phyloP scores from a whole-genome alignment of 2,797 vertebrate species.

The Sternarchorhynchus goeldii region DNA sequence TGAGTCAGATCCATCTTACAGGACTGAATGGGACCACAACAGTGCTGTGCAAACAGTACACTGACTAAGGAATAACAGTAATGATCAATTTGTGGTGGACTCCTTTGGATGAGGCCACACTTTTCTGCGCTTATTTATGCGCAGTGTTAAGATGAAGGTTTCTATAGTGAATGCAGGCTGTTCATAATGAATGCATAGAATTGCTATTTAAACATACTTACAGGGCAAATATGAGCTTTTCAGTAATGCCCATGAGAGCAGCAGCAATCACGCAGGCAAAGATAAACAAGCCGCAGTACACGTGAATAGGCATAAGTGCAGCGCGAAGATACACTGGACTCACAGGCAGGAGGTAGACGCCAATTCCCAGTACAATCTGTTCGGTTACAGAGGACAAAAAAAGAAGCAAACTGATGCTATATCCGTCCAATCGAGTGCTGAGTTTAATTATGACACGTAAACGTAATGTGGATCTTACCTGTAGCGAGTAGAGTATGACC shows the following conservation, averaged over 20 bases:
- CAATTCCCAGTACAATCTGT: constrained; percentile 85
- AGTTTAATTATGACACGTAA: background rate
- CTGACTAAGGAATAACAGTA: background rate
- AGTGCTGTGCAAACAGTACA: background rate
- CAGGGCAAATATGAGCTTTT: constrained; percentile 90
- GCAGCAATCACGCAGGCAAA: constrained; percentile 84
- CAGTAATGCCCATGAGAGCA: constrained; percentile 90
- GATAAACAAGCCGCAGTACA: constrained; percentile 85
- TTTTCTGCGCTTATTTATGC: background rate
- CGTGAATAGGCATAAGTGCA: constrained; percentile 84
- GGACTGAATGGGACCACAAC: background rate
- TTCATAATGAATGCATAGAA: background rate
- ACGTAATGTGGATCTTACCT: constrained; percentile 76
- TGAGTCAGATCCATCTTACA: background rate
- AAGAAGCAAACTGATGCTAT: background rate
- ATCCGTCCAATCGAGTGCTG: background rate
- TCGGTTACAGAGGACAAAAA: constrained; percentile 47
- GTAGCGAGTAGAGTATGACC: constrained; percentile 80
- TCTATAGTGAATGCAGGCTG: background rate
- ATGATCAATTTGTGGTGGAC: constrained; percentile 13
- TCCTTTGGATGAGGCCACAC: background rate
- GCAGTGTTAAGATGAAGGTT: background rate
- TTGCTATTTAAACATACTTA: constrained; percentile 76
- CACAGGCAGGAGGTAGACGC: constrained; percentile 85
- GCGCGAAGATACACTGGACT: constrained; percentile 78